Percentiles rank a stretch among this genome's conserved stretches.
Evolutionary conservation across 2,797 vertebrate species (phyloP).

Genomic region (Prionace glauca): DNA sequence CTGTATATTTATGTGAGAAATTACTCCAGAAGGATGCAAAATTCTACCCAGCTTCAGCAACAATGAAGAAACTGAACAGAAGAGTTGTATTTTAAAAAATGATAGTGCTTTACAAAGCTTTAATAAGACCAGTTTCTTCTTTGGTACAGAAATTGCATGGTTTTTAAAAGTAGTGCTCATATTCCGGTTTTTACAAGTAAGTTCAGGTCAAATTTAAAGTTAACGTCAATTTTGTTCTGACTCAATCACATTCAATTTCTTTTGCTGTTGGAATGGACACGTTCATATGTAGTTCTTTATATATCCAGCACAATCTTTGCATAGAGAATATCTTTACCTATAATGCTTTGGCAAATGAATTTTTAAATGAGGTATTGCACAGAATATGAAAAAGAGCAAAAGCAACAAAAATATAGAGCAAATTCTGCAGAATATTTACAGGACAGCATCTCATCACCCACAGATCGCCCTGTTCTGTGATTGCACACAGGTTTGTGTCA

Average conservation of each 20-base stretch:
- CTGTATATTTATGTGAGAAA: conserved; percentile 55
- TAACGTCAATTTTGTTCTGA: conserved; percentile 61
- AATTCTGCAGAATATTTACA: conserved; percentile 88
- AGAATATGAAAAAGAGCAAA: conserved; percentile 81
- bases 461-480: no score
- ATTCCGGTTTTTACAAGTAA: conserved; percentile 74
- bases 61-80: conserved; percentile 66
- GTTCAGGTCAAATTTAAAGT: conserved; percentile 54
- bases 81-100: conserved; percentile 68
- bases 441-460: conserved; percentile 50
- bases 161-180: conserved; percentile 82
- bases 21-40: conserved; percentile 69
- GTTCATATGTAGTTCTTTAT: conserved; percentile 57
- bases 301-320: conserved; percentile 67
- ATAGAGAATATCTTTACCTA: conserved; percentile 66
- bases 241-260: conserved; percentile 57
- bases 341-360: conserved; percentile 71
- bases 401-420: conserved; percentile 97
- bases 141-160: conserved; percentile 82
- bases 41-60: conserved; percentile 69
- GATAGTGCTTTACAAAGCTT: conserved; percentile 76
- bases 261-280: conserved; percentile 60
- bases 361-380: conserved; percentile 99
- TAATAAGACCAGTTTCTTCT: conserved; percentile 66
- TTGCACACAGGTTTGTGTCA: no score